Evolutionary conservation across 2,113 vertebrate genomes (phyloP).

Genomic region (Catharus fuscescens): DNA sequence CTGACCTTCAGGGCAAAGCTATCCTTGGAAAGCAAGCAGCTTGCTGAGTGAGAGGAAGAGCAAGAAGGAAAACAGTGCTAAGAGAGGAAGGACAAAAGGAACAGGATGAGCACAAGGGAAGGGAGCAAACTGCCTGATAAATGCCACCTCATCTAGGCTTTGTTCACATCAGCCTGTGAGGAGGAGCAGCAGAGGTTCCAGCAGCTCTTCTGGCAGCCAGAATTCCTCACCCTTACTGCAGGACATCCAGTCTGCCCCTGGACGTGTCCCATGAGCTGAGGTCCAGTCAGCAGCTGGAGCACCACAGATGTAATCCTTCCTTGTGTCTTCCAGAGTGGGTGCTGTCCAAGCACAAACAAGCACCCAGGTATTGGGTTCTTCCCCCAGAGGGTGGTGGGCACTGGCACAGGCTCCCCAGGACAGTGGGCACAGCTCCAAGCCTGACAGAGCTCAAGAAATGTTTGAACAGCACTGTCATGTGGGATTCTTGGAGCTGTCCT

Average conservation of each 20-base stretch:
- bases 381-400: fast-evolving
- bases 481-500: background rate
- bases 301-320: fast-evolving
- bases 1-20: conserved; percentile 24
- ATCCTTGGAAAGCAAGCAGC: background rate
- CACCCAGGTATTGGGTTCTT: background rate
- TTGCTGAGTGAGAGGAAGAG: background rate
- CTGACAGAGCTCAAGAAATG: background rate
- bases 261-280: background rate
- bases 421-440: background rate
- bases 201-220: background rate
- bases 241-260: background rate
- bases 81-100: background rate
- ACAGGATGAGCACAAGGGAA: background rate
- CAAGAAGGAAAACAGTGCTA: background rate
- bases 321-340: background rate
- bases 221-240: background rate
- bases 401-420: background rate
- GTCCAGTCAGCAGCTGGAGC: background rate
- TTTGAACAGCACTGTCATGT: fast-evolving
- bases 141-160: background rate
- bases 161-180: background rate
- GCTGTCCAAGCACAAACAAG: background rate
- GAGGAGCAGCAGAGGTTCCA: background rate
- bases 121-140: background rate